Evolutionary conservation across 2,888 invertebrate genomes (phyloP).

Genomic region (Melanostoma mellinum): DNA sequence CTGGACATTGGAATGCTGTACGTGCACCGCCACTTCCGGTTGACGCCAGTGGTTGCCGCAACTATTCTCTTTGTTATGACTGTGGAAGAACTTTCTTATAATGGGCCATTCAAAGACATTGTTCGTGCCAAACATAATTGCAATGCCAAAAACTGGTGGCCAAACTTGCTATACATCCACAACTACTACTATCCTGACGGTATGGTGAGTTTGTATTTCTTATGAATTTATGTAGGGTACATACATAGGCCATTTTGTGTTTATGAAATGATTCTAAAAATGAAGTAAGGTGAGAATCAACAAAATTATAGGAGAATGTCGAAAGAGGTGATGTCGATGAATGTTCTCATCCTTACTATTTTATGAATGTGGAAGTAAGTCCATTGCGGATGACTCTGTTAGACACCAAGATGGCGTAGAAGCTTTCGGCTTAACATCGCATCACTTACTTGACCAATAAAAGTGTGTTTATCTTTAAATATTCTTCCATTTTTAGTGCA

Average conservation of each 20-base stretch:
- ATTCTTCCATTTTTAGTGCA: conserved; percentile 79
- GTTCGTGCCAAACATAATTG: not conserved
- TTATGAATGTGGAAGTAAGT: not conserved
- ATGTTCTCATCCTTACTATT: conserved; percentile 25
- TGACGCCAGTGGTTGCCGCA: conserved; percentile 82
- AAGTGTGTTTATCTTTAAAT: too few species aligned
- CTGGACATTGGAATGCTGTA: conserved; percentile 76
- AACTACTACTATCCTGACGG: conserved; percentile 59
- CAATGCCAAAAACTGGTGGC: conserved; percentile 78
- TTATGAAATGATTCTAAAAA: too few species aligned
- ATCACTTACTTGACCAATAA: too few species aligned
- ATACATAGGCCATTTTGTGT: not conserved
- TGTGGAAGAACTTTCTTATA: conserved; percentile 80
- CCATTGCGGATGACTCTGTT: not conserved
- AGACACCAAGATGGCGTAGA: too few species aligned
- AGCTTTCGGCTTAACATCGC: too few species aligned
- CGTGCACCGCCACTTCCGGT: conserved; percentile 78
- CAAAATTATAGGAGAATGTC: too few species aligned
- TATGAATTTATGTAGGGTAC: not conserved
- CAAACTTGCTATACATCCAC: conserved; percentile 47
- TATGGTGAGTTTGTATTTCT: conserved; percentile 1
- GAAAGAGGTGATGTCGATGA: conserved; percentile 73
- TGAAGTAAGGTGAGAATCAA: too few species aligned
- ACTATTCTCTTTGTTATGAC: conserved; percentile 82
- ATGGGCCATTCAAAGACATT: conserved; percentile 80